These are phyloP conservation scores for Apotomis capreana DNA, from an alignment of 2,888 invertebrate genomes.

Conservation along the genomic window DNA sequence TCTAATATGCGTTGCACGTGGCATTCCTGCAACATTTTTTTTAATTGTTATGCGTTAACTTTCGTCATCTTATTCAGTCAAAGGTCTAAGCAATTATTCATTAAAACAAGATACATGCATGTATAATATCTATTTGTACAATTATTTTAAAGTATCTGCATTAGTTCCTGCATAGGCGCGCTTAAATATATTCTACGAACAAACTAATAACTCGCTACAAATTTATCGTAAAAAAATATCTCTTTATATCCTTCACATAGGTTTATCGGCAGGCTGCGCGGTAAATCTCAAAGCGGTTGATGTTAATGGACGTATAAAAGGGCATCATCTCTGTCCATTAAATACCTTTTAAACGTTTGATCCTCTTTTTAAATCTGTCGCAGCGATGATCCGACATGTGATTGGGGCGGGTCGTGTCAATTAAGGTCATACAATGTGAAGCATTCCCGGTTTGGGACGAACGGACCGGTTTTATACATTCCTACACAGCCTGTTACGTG, in stretches of 20 bases:
- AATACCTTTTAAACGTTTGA: conserved; percentile 83
- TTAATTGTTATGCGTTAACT: not conserved
- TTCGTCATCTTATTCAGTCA: too few relatives aligned
- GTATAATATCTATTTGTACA: too few relatives aligned
- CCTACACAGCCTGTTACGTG: not conserved
- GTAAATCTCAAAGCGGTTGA: conserved; percentile 77
- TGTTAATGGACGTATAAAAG: conserved; percentile 81
- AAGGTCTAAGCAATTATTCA: not conserved
- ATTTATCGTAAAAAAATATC: not conserved
- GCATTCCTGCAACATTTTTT: conserved; percentile 21
- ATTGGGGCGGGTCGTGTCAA: conserved; percentile 71
- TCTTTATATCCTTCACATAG: conserved; percentile 64
- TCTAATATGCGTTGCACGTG: conserved; percentile 33
- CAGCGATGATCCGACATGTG: conserved; percentile 74
- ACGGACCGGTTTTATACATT: conserved; percentile 15
- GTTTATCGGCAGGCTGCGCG: conserved; percentile 58
- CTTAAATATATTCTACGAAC: not conserved
- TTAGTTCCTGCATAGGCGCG: not conserved
- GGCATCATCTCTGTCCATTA: conserved; percentile 80
- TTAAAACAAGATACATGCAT: too few relatives aligned
- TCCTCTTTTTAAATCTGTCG: conserved; percentile 80
- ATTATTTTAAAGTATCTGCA: not conserved
- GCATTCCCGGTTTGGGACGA: conserved; percentile 9
- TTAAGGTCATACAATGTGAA: conserved; percentile 58
- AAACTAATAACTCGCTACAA: not conserved